Conservation (phyloP, 2,113 vertebrate genomes). For the Syngnathus scovelli region DNA sequence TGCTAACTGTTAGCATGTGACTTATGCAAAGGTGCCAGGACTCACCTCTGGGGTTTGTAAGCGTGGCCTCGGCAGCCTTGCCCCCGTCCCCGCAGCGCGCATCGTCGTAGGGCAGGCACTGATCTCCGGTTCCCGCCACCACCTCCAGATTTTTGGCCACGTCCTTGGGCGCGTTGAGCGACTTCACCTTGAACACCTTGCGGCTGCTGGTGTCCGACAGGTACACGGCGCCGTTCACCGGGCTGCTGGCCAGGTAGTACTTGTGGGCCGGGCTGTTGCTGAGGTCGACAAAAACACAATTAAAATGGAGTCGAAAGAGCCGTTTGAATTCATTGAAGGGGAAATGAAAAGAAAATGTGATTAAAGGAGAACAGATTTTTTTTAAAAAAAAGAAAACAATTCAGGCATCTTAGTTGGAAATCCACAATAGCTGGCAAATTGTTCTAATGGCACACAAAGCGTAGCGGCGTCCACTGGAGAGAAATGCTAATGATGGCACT, state of each 20-base stretch:
- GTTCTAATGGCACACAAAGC: neutral
- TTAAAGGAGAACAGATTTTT: slow-evolving; percentile 52
- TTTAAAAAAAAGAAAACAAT: slow-evolving; percentile 41
- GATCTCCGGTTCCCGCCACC: slow-evolving; percentile 92
- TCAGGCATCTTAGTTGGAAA: slow-evolving; percentile 37
- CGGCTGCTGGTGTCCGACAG: slow-evolving; percentile 95
- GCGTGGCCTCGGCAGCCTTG: slow-evolving; percentile 88
- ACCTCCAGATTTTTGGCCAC: slow-evolving; percentile 91
- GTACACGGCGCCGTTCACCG: slow-evolving; percentile 84
- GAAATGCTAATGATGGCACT: neutral
- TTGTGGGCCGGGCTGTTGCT: slow-evolving; percentile 96
- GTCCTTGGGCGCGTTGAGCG: slow-evolving; percentile 82
- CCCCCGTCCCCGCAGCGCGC: slow-evolving; percentile 95
- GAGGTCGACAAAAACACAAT: slow-evolving; percentile 39
- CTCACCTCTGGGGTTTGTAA: slow-evolving; percentile 91
- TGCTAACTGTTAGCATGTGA: neutral
- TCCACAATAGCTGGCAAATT: neutral
- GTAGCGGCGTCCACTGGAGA: neutral
- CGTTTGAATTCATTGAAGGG: slow-evolving; percentile 45
- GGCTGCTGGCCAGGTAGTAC: slow-evolving; percentile 93
- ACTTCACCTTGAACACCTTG: slow-evolving; percentile 91
- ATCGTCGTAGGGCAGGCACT: slow-evolving; percentile 95
- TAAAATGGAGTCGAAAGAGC: slow-evolving; percentile 56
- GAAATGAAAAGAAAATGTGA: slow-evolving; percentile 45
- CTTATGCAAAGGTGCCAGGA: too few species aligned